Conservation (phyloP, 2,888 invertebrate species). For the Helleia helle region DNA sequence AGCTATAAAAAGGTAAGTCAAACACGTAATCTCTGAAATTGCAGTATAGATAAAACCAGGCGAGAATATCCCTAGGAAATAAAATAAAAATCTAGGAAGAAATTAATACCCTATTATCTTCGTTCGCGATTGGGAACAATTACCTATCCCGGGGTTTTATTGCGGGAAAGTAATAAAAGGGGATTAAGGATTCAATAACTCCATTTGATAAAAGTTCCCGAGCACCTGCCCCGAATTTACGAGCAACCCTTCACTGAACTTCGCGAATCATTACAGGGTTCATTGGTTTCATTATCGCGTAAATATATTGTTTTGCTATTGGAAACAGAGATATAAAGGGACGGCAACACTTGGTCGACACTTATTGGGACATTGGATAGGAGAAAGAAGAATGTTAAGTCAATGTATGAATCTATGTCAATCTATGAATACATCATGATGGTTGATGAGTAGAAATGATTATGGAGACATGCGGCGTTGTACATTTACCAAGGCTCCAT, state of each 20-base stretch:
- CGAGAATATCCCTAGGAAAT: neutral
- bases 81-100: conserved; percentile 20
- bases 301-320: conserved; percentile 10
- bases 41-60: neutral
- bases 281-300: conserved; percentile 19
- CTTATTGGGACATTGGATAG: too few relatives aligned
- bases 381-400: too few relatives aligned
- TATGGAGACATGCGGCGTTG: too few relatives aligned
- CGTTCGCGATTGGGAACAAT: conserved; percentile 32
- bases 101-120: conserved; percentile 29
- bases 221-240: conserved; percentile 43
- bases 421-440: too few relatives aligned
- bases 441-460: too few relatives aligned
- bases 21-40: too few relatives aligned
- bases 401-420: too few relatives aligned
- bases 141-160: conserved; percentile 36
- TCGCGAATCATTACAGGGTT: conserved; percentile 21
- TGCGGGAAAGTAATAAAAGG: conserved; percentile 48
- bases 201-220: conserved; percentile 43
- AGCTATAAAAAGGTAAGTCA: too few relatives aligned
- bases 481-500: too few relatives aligned
- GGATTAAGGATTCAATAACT: conserved; percentile 56
- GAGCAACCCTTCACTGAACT: conserved; percentile 37
- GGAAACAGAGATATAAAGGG: too few relatives aligned
- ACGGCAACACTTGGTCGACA: too few relatives aligned